Conservation (phyloP, 2,888 invertebrate species). For the Amiota mariae region DNA sequence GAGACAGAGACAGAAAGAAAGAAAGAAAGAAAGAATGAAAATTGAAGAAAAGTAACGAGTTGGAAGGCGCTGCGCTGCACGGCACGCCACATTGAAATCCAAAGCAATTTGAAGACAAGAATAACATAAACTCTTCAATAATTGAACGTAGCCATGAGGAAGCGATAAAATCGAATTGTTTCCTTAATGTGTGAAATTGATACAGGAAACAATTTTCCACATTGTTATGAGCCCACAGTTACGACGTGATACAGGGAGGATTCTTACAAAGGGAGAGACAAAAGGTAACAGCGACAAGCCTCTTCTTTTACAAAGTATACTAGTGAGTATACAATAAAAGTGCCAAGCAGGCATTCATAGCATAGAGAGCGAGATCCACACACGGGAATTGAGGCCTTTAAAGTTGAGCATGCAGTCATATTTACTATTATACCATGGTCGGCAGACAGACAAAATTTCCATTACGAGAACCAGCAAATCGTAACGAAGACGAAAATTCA, state of each 20-base stretch:
- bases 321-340: no score
- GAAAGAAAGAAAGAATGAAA: background rate
- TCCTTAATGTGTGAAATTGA: conserved; percentile 73
- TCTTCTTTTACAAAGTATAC: background rate
- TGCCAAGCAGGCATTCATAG: no score
- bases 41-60: background rate
- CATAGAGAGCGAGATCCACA: no score
- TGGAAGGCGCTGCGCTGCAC: background rate
- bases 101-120: conserved; percentile 34
- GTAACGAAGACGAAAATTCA: conserved; percentile 44
- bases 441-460: conserved; percentile 7
- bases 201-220: conserved; percentile 73
- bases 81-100: conserved; percentile 25
- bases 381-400: background rate
- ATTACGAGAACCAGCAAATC: conserved; percentile 39
- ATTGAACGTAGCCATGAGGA: conserved; percentile 70
- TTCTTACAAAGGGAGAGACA: background rate
- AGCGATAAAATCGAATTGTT: conserved; percentile 73
- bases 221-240: conserved; percentile 68
- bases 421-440: background rate
- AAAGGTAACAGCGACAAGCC: background rate
- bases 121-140: conserved; percentile 69
- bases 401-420: no score
- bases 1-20: background rate
- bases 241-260: no score